Evolutionary conservation across 2,888 invertebrate species (phyloP), one percentile per base, ranked within the genome.

Genomic region (Cheiracanthium punctorium): DNA sequence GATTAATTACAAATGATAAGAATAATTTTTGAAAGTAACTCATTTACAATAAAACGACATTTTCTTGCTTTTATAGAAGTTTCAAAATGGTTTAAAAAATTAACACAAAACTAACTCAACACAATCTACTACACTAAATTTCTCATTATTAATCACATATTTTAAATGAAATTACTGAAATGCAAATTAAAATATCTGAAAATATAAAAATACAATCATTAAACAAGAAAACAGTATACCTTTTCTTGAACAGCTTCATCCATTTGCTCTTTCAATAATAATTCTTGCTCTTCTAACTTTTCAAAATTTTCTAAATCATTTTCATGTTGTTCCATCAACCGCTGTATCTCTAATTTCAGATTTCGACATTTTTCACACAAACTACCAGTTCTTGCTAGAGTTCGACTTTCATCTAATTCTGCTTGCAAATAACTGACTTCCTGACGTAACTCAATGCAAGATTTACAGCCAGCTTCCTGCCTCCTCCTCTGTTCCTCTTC

Each of bases 361-460:
- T 70, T 77, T 29, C 76, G 20, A 33, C 82, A 82, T 17, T 82
- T 81, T 17, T 87, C 87, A 48, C 87, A 87, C 20, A 86, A 29
- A 20, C 64, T 75, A 14, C 80, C 85, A 2, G 64, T 72, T 30
- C 84, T 41, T 33, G 84, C 84, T 1, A 81, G 32, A 24, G 72
- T 41, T 24, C 79, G 77, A 33, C 87, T 82, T 41, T 87, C 87
- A 12, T 87, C 87, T 8, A 87, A 67, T 43, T 87, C 81, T 28
- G 69, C 81, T 29, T 87, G 87, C 1, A 87, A 41, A 58, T 87
- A 82, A 48, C 82, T 79, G 8, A 87, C 82, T 58, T 87, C 81
- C 14, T 87, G 87, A 10, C 82, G 52, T 24, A 87, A 37, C 30
- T 87, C 81, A 0, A 58, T 77, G 30, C 87, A 87, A 1, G 87